phyloP scores from a whole-genome alignment of 2,888 invertebrate genomes.

The Drosophila flavopinicola region DNA sequence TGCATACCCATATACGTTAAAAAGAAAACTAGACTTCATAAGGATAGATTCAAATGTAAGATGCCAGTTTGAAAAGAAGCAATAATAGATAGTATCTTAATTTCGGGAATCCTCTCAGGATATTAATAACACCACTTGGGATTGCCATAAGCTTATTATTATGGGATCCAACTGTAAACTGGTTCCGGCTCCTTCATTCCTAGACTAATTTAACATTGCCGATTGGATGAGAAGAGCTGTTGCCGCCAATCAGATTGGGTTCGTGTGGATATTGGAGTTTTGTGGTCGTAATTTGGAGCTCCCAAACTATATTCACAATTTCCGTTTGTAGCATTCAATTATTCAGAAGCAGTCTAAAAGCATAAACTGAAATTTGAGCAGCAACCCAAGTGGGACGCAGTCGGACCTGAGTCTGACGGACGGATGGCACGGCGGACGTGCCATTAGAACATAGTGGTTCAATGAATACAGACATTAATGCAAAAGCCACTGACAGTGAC shows the following conservation, averaged over 20 bases:
- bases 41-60: too few relatives aligned
- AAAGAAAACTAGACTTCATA: too few relatives aligned
- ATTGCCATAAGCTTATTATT: not conserved
- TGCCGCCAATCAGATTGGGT: conserved; percentile 13
- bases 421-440: conserved; percentile 13
- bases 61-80: too few relatives aligned
- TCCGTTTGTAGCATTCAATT: conserved; percentile 58
- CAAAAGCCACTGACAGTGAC: too few relatives aligned
- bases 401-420: not conserved
- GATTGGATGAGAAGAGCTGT: not conserved
- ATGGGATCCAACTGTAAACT: not conserved
- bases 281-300: conserved; percentile 26
- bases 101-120: too few relatives aligned
- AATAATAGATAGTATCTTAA: too few relatives aligned
- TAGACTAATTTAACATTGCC: not conserved
- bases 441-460: conserved; percentile 14
- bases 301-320: conserved; percentile 51
- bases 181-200: not conserved
- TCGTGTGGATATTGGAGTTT: conserved; percentile 5
- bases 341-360: conserved; percentile 47
- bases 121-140: too few relatives aligned
- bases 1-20: too few relatives aligned
- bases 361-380: conserved; percentile 36
- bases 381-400: not conserved
- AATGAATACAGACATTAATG: not conserved